These are phyloP conservation scores for Danaus melanippus DNA, from an alignment of 1,140 invertebrate genomes.

Conservation along the genomic window DNA sequence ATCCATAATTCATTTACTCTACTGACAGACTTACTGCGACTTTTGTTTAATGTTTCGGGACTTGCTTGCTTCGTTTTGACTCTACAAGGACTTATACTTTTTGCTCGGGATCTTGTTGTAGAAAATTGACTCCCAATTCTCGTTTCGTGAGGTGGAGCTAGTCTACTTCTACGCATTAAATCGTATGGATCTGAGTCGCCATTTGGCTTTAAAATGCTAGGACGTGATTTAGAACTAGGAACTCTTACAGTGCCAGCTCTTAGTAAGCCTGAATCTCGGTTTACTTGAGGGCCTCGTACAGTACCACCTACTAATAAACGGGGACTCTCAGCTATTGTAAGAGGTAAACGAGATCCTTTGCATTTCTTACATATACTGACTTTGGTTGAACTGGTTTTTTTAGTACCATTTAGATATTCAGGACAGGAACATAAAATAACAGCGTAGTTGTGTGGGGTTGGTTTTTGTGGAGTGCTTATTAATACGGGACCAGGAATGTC, in stretches of 20 bases:
- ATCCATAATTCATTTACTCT: slow-evolving; percentile 64
- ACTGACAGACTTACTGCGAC: slow-evolving; percentile 68
- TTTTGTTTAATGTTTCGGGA: slow-evolving; percentile 56
- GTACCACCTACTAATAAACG: slow-evolving; percentile 73
- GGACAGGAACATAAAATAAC: slow-evolving; percentile 83
- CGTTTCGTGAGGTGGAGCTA: slow-evolving; percentile 75
- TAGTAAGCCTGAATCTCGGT: slow-evolving; percentile 56
- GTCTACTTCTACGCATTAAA: slow-evolving; percentile 81
- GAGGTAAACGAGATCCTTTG: slow-evolving; percentile 80
- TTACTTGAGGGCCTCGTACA: slow-evolving; percentile 69
- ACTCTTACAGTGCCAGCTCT: slow-evolving; percentile 76
- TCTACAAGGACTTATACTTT: slow-evolving; percentile 75
- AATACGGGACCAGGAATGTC: slow-evolving; percentile 73
- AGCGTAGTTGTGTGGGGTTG: slow-evolving; percentile 72
- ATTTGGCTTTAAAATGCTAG: slow-evolving; percentile 74
- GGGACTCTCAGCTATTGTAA: slow-evolving; percentile 71
- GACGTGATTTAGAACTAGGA: slow-evolving; percentile 73
- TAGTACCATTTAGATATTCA: slow-evolving; percentile 82
- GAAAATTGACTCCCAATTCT: slow-evolving; percentile 70
- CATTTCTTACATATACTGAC: slow-evolving; percentile 84
- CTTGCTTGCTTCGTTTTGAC: slow-evolving; percentile 63
- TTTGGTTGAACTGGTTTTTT: slow-evolving; percentile 78
- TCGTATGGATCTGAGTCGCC: slow-evolving; percentile 82
- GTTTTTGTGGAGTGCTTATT: slow-evolving; percentile 68
- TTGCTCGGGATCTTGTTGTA: slow-evolving; percentile 70